These are phyloP conservation scores for Papilio polyxenes DNA, from an alignment of 1,140 invertebrate species.

Conservation along the genomic window DNA sequence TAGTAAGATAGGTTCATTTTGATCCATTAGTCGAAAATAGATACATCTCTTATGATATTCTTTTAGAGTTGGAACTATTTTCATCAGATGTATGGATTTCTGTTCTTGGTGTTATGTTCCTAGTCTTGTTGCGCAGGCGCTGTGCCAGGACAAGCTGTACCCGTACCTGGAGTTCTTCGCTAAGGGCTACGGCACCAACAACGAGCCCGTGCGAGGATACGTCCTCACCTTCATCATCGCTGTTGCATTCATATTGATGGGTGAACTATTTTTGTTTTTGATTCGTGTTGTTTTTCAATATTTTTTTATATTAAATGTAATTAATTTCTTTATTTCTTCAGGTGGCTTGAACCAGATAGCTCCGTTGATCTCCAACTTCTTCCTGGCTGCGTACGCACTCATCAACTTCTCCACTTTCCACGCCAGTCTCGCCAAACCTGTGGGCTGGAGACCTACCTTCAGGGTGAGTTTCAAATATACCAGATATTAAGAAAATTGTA, in stretches of 20 bases:
- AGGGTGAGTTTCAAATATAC: conserved; percentile 81
- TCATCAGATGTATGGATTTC: too few species aligned
- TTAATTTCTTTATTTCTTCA: conserved; percentile 68
- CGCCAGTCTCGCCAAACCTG: conserved; percentile 91
- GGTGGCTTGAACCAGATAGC: conserved; percentile 96
- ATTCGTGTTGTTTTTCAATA: background rate
- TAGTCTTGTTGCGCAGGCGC: conserved; percentile 81
- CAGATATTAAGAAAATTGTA: background rate
- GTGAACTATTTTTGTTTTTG: conserved; percentile 78
- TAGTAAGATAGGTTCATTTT: too few species aligned
- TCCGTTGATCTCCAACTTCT: conserved; percentile 98
- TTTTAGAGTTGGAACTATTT: too few species aligned
- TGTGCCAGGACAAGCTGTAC: conserved; percentile 98
- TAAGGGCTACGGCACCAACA: conserved; percentile 93
- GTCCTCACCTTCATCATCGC: conserved; percentile 95
- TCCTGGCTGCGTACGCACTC: conserved; percentile 97
- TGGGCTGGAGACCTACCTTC: conserved; percentile 94
- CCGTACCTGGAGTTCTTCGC: conserved; percentile 96
- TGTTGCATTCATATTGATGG: conserved; percentile 92
- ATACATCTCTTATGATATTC: too few species aligned
- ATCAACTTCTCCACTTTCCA: conserved; percentile 99
- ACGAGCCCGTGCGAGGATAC: conserved; percentile 96
- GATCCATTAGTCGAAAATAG: too few species aligned
- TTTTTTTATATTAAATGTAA: background rate
- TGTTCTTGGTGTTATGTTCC: background rate